Base-by-base conservation (phyloP, 2,113 vertebrate genomes). In the Vanacampus margaritifer region DNA sequence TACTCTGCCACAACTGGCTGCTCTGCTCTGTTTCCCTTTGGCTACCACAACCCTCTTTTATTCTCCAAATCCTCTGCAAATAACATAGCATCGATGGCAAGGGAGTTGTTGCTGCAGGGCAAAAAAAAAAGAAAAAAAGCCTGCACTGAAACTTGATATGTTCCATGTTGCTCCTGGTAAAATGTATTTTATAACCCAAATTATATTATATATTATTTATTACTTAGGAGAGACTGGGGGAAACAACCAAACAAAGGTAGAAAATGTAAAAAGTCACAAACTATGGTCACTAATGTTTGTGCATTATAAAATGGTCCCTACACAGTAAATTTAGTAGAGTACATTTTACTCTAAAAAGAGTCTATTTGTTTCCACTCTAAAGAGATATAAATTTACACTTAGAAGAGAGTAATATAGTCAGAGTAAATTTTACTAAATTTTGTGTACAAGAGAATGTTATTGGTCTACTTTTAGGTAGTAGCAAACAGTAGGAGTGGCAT, bases 61-160 rank as follows among this genome's bases (percentile, higher is more conserved):
- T 86, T 75, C 69, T 79, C 78, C 80, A 84, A 86, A 76, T 80
- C 78, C 74, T 73, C 73, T 26, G 65, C 74, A 72, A 79, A 73
- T 69, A 73, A 65, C 77, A 70, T 12, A n/a, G 46, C 56, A 75
- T 82, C 73, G 76, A 74, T 72, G 73, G 73, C 72, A 75, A 56
- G 61, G 72, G 61, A 75, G 76, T 57, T 32, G 36, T 63, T 70
- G 66, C 79, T 79, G 62, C 61, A 56, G 75, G 79, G 73, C 57
- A 51, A 51, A 51, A 51, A 51, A 51, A n/a, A 66, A 57, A 35
- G n/a, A n/a, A n/a, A 60, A 68, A 72, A 62, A 69, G 71, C 70
- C 69, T 68, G 57, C 63, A 63, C 28, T 76, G 81, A 75, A 85
- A 88, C 83, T 78, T 35, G 16, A 36, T 69, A 53, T 84, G 79